Conservation (phyloP, 2,888 invertebrate genomes). For the Eustalomyia histrio region DNA sequence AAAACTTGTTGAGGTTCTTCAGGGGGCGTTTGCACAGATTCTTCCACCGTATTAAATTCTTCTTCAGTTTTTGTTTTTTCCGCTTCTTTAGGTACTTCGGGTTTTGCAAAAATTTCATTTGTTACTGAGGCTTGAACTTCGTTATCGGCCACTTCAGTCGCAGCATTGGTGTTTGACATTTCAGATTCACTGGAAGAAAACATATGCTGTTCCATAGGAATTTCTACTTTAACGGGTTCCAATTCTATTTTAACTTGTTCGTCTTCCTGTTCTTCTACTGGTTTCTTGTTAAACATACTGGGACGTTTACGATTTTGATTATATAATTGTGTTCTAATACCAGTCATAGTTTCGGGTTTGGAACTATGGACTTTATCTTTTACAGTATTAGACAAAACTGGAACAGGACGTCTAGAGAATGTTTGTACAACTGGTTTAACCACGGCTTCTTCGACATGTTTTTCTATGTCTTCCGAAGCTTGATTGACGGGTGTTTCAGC, state of each 20-base stretch:
- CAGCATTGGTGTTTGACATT: slow-evolving; percentile 50
- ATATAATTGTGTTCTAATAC: slow-evolving; percentile 72
- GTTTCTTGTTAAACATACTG: slow-evolving; percentile 69
- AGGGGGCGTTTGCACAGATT: slow-evolving; percentile 40
- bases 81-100: slow-evolving; percentile 51
- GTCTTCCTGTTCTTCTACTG: slow-evolving; percentile 62
- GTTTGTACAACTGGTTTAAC: slow-evolving; percentile 63
- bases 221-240: slow-evolving; percentile 34
- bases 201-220: slow-evolving; percentile 34
- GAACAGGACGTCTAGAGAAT: slow-evolving; percentile 69
- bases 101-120: slow-evolving; percentile 68
- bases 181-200: slow-evolving; percentile 48
- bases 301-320: slow-evolving; percentile 76
- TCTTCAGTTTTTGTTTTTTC: slow-evolving; percentile 31
- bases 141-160: slow-evolving; percentile 43
- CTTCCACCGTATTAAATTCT: slow-evolving; percentile 44
- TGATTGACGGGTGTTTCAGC: neutral
- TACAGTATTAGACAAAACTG: slow-evolving; percentile 42
- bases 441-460: slow-evolving; percentile 32
- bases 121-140: slow-evolving; percentile 70
- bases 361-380: slow-evolving; percentile 69
- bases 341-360: slow-evolving; percentile 67
- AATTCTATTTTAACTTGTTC: slow-evolving; percentile 55
- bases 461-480: slow-evolving; percentile 35
- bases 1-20: slow-evolving; percentile 59